A percentile compares a stretch with the other conserved stretches of the same genome.
phyloP scores from a whole-genome alignment of 2,113 vertebrate genomes.

The Erinaceus europaeus region DNA sequence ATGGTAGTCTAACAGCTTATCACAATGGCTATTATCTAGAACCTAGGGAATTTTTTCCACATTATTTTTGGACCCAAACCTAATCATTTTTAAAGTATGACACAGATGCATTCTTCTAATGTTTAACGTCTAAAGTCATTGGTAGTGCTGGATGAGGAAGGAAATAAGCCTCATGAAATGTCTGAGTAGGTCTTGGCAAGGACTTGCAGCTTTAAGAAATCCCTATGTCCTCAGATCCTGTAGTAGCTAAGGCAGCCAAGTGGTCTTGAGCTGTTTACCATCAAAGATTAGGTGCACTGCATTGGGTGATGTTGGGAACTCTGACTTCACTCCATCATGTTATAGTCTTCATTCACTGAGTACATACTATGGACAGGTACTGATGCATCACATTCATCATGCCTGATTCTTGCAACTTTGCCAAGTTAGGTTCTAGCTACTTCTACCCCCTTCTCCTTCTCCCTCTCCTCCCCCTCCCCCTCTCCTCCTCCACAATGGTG shows the following conservation, averaged over 20 bases:
- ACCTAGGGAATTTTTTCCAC: conserved; percentile 31
- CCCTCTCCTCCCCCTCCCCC: too few species aligned
- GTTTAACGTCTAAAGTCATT: conserved; percentile 47
- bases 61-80: conserved; percentile 48
- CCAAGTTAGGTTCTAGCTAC: not conserved
- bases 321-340: not conserved
- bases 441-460: too few species aligned
- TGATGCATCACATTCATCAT: not conserved
- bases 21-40: conserved; percentile 1
- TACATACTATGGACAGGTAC: not conserved
- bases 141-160: conserved; percentile 12
- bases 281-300: not conserved
- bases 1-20: not conserved
- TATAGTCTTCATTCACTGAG: not conserved
- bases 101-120: conserved; percentile 44
- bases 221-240: not conserved
- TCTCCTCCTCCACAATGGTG: too few species aligned
- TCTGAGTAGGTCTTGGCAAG: conserved; percentile 1
- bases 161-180: not conserved
- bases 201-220: not conserved
- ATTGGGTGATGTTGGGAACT: accelerated
- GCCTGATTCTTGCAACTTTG: not conserved
- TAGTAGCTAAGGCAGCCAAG: not conserved
- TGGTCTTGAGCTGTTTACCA: not conserved
- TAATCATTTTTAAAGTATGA: conserved; percentile 60